A percentile compares a stretch with the other conserved stretches of the same genome.
Evolutionary conservation across 2,113 vertebrate genomes (phyloP).

Genomic region (Seriola dumerili): DNA sequence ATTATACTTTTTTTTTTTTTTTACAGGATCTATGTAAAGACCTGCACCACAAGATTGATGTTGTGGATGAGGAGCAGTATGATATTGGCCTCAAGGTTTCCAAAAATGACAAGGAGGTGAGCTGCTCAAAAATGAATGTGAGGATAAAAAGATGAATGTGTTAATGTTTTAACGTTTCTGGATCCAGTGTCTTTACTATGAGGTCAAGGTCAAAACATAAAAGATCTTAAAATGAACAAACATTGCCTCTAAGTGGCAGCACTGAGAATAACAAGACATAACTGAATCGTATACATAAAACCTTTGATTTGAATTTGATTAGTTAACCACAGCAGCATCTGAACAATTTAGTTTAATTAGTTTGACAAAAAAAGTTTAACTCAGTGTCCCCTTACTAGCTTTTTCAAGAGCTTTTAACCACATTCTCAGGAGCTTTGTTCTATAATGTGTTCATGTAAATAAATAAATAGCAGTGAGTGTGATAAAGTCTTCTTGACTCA

Average conservation of each 20-base stretch:
- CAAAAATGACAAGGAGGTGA: conserved; percentile 75
- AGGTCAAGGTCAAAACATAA: not conserved
- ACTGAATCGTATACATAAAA: not conserved
- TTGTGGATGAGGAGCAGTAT: conserved; percentile 78
- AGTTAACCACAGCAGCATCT: too few species aligned
- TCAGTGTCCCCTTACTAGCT: not conserved
- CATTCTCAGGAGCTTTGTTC: not conserved
- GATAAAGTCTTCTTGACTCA: not conserved
- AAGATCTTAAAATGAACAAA: not conserved
- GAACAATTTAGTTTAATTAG: too few species aligned
- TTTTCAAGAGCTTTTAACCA: not conserved
- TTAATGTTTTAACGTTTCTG: not conserved
- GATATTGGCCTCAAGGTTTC: conserved; percentile 75
- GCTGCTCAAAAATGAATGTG: not conserved
- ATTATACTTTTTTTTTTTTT: not conserved
- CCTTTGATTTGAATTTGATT: too few species aligned
- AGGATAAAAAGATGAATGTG: not conserved
- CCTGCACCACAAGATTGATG: conserved; percentile 75
- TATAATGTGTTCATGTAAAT: not conserved
- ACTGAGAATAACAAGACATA: not conserved
- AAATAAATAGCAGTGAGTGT: not conserved
- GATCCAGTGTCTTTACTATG: not conserved
- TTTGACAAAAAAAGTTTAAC: not conserved
- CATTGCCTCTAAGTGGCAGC: conserved; percentile 34
- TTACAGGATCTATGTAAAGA: conserved; percentile 75